Conservation (phyloP, 2,797 vertebrate species). For the Chelon labrosus region DNA sequence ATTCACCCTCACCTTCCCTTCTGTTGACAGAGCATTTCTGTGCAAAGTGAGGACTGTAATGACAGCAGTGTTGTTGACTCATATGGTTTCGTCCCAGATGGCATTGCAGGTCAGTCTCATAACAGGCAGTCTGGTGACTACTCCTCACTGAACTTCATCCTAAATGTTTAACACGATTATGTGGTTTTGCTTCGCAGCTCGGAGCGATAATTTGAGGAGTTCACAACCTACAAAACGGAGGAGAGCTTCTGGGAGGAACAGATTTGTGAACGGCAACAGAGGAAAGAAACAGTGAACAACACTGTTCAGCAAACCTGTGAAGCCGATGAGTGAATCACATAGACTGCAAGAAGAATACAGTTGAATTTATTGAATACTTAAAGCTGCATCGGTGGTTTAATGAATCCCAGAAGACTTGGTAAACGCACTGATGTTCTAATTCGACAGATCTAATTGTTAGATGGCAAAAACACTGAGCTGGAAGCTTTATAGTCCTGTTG, state of each 20-base stretch:
- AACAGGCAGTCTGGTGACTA: constrained; percentile 8
- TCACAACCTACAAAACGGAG: constrained; percentile 70
- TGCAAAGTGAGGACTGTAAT: constrained; percentile 57
- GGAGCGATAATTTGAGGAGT: constrained; percentile 41
- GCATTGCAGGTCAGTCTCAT: constrained; percentile 61
- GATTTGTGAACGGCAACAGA: constrained; percentile 53
- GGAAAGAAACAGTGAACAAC: constrained; percentile 52
- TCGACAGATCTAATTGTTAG: background rate
- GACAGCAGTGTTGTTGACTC: constrained; percentile 52
- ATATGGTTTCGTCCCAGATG: constrained; percentile 36
- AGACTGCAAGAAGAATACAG: constrained; percentile 1
- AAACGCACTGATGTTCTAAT: background rate
- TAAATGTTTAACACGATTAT: constrained; percentile 20
- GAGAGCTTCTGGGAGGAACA: constrained; percentile 54
- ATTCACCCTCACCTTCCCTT: constrained; percentile 19
- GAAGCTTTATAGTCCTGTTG: constrained; percentile 3
- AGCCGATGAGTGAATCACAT: background rate
- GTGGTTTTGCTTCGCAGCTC: constrained; percentile 50
- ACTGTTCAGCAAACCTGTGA: background rate
- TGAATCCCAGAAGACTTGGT: constrained; percentile 2
- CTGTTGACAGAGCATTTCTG: constrained; percentile 55
- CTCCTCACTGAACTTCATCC: background rate
- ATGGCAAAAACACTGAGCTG: background rate
- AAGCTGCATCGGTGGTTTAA: constrained; percentile 17
- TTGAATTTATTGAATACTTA: constrained; percentile 7